A percentile compares a stretch with the other conserved stretches of the same genome.
Evolutionary conservation across 2,113 vertebrate genomes (phyloP).

Genomic region (Pristiophorus japonicus): DNA sequence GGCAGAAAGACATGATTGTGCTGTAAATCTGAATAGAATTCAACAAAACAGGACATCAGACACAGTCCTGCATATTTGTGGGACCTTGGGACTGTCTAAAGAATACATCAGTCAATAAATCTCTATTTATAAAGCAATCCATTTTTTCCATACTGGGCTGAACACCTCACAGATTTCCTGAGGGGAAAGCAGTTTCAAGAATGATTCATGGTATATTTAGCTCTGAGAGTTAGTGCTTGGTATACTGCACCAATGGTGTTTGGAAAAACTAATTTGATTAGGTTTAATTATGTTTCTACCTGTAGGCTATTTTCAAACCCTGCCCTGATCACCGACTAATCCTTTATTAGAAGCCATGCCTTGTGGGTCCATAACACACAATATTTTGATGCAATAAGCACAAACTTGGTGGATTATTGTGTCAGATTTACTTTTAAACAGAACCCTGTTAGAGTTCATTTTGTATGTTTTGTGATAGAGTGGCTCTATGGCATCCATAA

Average conservation of each 20-base stretch:
- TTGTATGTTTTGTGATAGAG: background rate
- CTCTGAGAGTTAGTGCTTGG: background rate
- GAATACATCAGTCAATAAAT: conserved; percentile 4
- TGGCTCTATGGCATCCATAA: background rate
- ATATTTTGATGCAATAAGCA: background rate
- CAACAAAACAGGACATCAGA: background rate
- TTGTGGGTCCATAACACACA: background rate
- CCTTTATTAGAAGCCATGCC: background rate
- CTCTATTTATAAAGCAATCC: conserved; percentile 24
- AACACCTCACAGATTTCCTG: conserved; percentile 4
- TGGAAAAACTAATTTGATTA: background rate
- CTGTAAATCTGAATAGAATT: conserved; percentile 4
- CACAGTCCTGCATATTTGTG: background rate
- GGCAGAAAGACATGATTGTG: background rate
- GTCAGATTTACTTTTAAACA: background rate
- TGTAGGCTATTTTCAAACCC: background rate
- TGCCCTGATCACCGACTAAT: background rate
- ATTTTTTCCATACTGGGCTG: background rate
- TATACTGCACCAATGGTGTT: background rate
- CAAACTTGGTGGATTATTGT: background rate
- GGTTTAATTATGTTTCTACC: background rate
- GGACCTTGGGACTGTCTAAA: background rate
- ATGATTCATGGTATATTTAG: conserved; percentile 25
- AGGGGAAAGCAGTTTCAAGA: conserved; percentile 26
- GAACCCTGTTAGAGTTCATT: background rate